Conservation (phyloP, 2,113 vertebrate species). For the Cyphomyrus plagiostoma region DNA sequence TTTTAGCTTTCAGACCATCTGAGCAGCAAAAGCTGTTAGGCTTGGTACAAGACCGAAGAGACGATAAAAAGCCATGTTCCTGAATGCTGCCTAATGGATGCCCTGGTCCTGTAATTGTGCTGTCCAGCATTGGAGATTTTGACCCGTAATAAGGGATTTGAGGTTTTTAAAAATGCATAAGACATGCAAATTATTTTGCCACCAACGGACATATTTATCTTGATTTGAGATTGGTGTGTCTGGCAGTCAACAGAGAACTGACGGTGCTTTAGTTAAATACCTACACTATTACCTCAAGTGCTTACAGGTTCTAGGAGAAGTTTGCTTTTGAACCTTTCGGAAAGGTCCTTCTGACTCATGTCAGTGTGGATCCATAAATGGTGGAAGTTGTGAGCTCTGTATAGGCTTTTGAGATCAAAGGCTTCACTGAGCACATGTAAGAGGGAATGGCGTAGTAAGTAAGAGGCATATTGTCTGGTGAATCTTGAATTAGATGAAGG, state of each 20-base stretch:
- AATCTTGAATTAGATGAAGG: not conserved
- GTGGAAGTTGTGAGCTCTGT: not conserved
- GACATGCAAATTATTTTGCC: not conserved
- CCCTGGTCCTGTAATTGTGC: not conserved
- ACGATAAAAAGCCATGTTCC: not conserved
- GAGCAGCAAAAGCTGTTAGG: not conserved
- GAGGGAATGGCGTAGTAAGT: not conserved
- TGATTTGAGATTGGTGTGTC: not conserved
- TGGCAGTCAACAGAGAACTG: not conserved
- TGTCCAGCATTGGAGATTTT: not conserved
- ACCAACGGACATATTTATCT: not conserved
- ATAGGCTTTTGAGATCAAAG: not conserved
- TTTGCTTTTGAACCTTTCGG: not conserved
- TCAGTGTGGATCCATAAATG: not conserved
- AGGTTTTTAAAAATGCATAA: not conserved
- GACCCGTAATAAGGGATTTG: not conserved
- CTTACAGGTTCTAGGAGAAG: not conserved
- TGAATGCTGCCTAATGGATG: not conserved
- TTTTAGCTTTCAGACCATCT: constrained; percentile 7
- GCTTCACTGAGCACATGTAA: not conserved
- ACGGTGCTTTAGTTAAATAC: not conserved
- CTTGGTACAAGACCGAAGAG: not conserved
- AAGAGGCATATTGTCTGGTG: not conserved
- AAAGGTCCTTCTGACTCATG: not conserved
- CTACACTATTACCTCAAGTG: not conserved